phyloP scores from a whole-genome alignment of 2,113 vertebrate genomes.

The Marmota flaviventris region DNA sequence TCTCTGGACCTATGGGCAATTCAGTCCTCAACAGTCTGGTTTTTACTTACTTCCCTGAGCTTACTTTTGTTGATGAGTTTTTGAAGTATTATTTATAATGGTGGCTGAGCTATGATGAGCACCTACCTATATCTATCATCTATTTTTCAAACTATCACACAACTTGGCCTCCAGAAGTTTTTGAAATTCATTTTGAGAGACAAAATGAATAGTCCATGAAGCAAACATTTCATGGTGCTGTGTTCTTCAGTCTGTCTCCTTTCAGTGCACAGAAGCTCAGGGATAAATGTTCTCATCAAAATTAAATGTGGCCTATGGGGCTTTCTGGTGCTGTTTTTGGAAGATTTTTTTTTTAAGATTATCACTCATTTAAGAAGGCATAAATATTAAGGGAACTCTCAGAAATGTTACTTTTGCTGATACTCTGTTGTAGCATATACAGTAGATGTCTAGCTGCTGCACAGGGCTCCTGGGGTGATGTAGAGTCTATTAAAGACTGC shows the following conservation, averaged over 20 bases:
- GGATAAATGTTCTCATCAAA: neutral
- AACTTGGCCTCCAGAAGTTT: neutral
- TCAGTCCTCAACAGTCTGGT: neutral
- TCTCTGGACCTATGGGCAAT: neutral
- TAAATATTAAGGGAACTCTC: neutral
- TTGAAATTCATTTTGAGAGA: neutral
- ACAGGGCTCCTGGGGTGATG: neutral
- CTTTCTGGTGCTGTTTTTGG: neutral
- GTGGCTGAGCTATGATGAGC: neutral
- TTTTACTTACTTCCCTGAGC: neutral
- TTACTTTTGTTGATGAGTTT: neutral
- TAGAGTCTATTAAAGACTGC: neutral
- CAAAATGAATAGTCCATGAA: neutral
- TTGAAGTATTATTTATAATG: neutral
- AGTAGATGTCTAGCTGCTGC: neutral
- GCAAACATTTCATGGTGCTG: neutral
- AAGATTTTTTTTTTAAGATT: neutral
- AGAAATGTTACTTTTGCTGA: neutral
- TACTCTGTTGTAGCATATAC: neutral
- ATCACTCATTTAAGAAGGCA: neutral
- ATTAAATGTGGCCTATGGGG: neutral
- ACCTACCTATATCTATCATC: neutral
- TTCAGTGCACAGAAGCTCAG: neutral
- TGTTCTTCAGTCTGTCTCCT: neutral
- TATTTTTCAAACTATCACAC: neutral